A percentile compares a stretch with the other conserved stretches of the same genome.
phyloP scores from a whole-genome alignment of 2,888 invertebrate species.

The Sinelater perroti region DNA sequence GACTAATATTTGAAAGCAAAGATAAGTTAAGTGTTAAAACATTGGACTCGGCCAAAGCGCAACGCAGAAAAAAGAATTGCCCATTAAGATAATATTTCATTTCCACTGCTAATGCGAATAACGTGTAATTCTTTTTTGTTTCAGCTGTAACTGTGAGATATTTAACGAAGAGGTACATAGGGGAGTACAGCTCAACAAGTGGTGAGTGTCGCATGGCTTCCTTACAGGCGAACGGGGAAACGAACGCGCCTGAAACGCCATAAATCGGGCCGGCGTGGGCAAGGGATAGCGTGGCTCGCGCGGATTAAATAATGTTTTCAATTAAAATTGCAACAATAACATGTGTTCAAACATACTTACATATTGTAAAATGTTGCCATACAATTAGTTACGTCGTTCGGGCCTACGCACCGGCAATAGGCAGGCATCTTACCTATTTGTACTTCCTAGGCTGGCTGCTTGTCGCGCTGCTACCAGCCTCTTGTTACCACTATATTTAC shows the following conservation, averaged over 20 bases:
- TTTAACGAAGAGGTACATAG: constrained; percentile 80
- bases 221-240: neutral
- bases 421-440: constrained; percentile 26
- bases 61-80: too few relatives aligned
- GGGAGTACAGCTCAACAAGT: constrained; percentile 82
- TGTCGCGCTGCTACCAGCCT: constrained; percentile 25
- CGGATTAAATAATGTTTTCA: constrained; percentile 25
- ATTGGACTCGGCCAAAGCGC: neutral
- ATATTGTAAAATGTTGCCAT: constrained; percentile 29
- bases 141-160: constrained; percentile 82
- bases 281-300: constrained; percentile 4
- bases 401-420: constrained; percentile 31
- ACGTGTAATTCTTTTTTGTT: constrained; percentile 61
- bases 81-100: too few relatives aligned
- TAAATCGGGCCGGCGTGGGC: neutral
- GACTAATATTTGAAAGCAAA: too few relatives aligned
- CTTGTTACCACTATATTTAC: constrained; percentile 31
- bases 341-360: constrained; percentile 34
- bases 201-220: constrained; percentile 66
- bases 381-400: constrained; percentile 35
- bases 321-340: constrained; percentile 35
- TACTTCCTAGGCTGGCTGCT: constrained; percentile 32
- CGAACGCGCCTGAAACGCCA: neutral
- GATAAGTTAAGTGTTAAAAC: neutral
- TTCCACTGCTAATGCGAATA: too few relatives aligned